A percentile compares a stretch with the other conserved stretches of the same genome.
These are phyloP conservation scores for Orthonychiurus folsomi DNA, from an alignment of 2,888 invertebrate species.

Conservation along the genomic window DNA sequence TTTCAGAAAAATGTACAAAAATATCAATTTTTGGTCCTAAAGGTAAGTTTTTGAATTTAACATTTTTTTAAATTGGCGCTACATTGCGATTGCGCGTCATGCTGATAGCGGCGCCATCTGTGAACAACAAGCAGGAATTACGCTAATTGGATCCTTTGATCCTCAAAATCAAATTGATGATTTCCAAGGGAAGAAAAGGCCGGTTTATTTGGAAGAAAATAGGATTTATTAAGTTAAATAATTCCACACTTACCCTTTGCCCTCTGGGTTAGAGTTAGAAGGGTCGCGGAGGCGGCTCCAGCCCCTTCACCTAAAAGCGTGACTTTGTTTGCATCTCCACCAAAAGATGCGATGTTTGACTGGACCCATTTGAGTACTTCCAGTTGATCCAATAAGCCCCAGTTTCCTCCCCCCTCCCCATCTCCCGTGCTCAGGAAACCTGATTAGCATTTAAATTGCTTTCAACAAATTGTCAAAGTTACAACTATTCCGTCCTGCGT, in stretches of 20 bases:
- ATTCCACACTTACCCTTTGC: slow-evolving; percentile 34
- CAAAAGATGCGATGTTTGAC: slow-evolving; percentile 37
- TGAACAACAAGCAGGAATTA: not conserved
- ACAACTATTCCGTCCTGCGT: no score
- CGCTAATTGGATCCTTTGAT: not conserved
- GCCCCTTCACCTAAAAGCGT: slow-evolving; percentile 35
- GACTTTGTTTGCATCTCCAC: slow-evolving; percentile 36
- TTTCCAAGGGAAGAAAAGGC: no score
- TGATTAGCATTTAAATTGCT: slow-evolving; percentile 16
- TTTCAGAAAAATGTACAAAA: no score
- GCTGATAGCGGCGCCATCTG: not conserved
- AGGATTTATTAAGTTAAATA: not conserved
- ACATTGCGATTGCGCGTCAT: not conserved
- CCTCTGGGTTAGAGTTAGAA: slow-evolving; percentile 37
- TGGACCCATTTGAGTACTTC: slow-evolving; percentile 38
- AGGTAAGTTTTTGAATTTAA: not conserved
- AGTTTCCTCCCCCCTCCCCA: slow-evolving; percentile 37
- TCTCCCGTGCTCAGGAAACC: slow-evolving; percentile 40
- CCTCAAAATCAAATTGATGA: not conserved
- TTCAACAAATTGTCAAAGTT: not conserved
- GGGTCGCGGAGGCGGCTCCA: slow-evolving; percentile 37
- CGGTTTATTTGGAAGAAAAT: not conserved
- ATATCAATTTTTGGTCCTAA: no score
- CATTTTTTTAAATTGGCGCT: not conserved
- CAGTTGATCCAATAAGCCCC: slow-evolving; percentile 39